phyloP scores from a whole-genome alignment of 1,140 invertebrate genomes.

The Euglossa dilemma region DNA sequence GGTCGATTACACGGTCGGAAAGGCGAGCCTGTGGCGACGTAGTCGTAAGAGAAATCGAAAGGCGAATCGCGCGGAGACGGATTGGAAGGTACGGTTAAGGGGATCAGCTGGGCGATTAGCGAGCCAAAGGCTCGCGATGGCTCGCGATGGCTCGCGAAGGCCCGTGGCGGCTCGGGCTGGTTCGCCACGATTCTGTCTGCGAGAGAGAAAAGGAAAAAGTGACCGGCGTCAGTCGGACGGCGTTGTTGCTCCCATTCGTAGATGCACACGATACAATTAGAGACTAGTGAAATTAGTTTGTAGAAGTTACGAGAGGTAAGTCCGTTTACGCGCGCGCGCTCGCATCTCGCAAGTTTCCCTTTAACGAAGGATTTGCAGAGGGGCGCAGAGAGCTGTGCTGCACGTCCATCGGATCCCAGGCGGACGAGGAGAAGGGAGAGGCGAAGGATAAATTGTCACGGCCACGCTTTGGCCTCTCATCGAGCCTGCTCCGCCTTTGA shows the following conservation, averaged over 20 bases:
- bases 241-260: slow-evolving; percentile 81
- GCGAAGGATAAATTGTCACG: slow-evolving; percentile 48
- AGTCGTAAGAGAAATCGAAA: background rate
- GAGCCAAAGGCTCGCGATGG: background rate
- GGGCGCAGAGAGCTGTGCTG: slow-evolving; percentile 21
- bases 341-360: slow-evolving; percentile 22
- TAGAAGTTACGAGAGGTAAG: slow-evolving; percentile 74
- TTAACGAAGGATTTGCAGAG: slow-evolving; percentile 57
- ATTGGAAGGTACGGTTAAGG: background rate
- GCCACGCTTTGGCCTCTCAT: slow-evolving; percentile 41
- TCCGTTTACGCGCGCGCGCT: slow-evolving; percentile 63
- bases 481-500: slow-evolving; percentile 43
- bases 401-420: slow-evolving; percentile 37
- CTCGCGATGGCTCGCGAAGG: too few relatives aligned
- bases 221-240: slow-evolving; percentile 47
- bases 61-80: background rate
- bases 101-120: slow-evolving; percentile 6
- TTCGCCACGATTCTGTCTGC: background rate
- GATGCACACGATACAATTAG: slow-evolving; percentile 79
- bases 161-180: background rate
- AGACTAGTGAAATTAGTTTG: slow-evolving; percentile 74
- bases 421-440: slow-evolving; percentile 34
- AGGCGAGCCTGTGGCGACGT: background rate
- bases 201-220: slow-evolving; percentile 30
- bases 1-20: slow-evolving; percentile 7